These are phyloP conservation scores for Mythimna impura DNA, from an alignment of 2,888 invertebrate species.

Conservation along the genomic window DNA sequence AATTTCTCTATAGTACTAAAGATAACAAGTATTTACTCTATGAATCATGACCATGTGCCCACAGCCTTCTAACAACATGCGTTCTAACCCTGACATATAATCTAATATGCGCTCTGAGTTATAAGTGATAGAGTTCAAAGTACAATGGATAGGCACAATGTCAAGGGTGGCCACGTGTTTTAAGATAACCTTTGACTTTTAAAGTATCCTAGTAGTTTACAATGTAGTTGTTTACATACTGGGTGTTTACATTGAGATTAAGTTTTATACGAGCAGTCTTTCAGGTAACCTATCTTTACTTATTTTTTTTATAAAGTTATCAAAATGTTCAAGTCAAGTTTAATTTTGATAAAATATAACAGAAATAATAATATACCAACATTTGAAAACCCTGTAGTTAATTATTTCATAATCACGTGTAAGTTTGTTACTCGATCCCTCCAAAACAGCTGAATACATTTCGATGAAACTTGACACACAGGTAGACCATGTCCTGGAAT, in stretches of 20 bases:
- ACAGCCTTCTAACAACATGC: constrained; percentile 20
- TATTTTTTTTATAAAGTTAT: too few relatives aligned
- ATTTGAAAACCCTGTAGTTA: background rate
- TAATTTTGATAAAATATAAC: too few relatives aligned
- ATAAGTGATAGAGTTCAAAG: constrained; percentile 20
- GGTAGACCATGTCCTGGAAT: too few relatives aligned
- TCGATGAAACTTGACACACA: too few relatives aligned
- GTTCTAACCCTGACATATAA: background rate
- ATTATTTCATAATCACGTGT: too few relatives aligned
- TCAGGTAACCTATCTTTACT: background rate
- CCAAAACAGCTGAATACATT: too few relatives aligned
- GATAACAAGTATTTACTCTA: constrained; percentile 51
- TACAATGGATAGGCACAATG: constrained; percentile 9
- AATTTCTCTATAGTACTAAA: constrained; percentile 46
- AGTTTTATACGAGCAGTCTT: background rate
- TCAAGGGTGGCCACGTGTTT: constrained; percentile 51
- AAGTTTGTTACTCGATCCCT: too few relatives aligned
- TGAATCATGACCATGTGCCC: constrained; percentile 51
- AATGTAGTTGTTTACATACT: constrained; percentile 7
- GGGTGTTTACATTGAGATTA: background rate
- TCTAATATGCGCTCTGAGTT: background rate
- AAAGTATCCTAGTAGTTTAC: constrained; percentile 42
- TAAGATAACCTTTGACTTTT: constrained; percentile 45
- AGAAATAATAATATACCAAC: too few relatives aligned
- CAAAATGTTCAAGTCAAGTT: too few relatives aligned